Evolutionary conservation across 2,797 vertebrate genomes (phyloP).

Genomic region (Eurystomus glaucurus): DNA sequence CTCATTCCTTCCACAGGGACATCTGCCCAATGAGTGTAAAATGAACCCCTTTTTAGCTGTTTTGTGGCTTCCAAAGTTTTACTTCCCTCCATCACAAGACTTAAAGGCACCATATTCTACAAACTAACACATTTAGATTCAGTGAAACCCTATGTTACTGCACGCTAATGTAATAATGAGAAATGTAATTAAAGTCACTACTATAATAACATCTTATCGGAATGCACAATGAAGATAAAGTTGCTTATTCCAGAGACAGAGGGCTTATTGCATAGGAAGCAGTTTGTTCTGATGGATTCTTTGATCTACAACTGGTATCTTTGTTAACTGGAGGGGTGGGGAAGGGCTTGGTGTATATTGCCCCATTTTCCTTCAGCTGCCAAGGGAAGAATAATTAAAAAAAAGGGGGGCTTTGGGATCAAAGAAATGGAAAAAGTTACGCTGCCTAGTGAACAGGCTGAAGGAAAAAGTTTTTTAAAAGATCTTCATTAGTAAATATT

Average conservation of each 20-base stretch:
- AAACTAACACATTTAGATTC: conserved; percentile 66
- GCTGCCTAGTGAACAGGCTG: neutral
- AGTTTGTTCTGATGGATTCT: conserved; percentile 69
- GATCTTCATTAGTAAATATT: conserved; percentile 69
- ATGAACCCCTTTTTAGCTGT: neutral
- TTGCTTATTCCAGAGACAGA: conserved; percentile 76
- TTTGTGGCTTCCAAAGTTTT: neutral
- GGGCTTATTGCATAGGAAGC: conserved; percentile 74
- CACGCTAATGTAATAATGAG: conserved; percentile 75
- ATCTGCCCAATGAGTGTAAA: neutral
- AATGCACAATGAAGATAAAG: conserved; percentile 80
- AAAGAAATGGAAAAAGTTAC: conserved; percentile 35
- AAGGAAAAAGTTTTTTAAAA: conserved; percentile 10
- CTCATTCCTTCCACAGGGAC: neutral
- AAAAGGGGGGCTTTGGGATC: conserved; percentile 36
- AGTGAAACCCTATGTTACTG: conserved; percentile 66
- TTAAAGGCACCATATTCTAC: conserved; percentile 72
- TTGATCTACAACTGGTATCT: conserved; percentile 48
- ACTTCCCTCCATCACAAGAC: conserved; percentile 48
- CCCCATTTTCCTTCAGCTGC: conserved; percentile 30
- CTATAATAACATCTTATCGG: conserved; percentile 77
- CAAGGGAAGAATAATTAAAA: conserved; percentile 42
- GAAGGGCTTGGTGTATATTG: conserved; percentile 4
- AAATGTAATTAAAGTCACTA: conserved; percentile 79
- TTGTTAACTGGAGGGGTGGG: conserved; percentile 46